phyloP scores from a whole-genome alignment of 2,888 invertebrate genomes.

The Escarpia spicata region DNA sequence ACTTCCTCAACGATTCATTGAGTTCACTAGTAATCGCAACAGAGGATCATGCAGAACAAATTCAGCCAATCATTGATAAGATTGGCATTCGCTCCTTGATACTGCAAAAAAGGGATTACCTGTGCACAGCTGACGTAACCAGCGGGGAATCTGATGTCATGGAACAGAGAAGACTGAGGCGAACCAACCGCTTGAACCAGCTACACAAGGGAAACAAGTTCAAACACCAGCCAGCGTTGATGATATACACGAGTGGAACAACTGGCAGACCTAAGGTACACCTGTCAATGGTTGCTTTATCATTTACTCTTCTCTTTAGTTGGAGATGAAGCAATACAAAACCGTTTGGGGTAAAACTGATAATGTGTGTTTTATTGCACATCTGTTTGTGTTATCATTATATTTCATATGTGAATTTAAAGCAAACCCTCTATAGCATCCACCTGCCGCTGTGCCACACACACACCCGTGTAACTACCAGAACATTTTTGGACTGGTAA shows the following conservation, averaged over 20 bases:
- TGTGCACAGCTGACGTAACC: background rate
- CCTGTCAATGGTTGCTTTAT: too few relatives aligned
- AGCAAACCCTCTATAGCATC: too few relatives aligned
- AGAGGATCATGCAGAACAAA: constrained; percentile 62
- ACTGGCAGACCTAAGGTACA: constrained; percentile 76
- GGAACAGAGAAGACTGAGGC: constrained; percentile 33
- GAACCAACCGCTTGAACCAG: constrained; percentile 50
- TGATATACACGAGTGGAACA: constrained; percentile 89
- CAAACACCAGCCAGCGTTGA: constrained; percentile 69
- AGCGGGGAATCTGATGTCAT: background rate
- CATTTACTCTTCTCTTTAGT: too few relatives aligned
- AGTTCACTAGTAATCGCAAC: constrained; percentile 75
- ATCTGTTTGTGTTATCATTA: too few relatives aligned
- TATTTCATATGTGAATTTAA: too few relatives aligned
- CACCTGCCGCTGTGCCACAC: too few relatives aligned
- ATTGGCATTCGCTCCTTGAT: constrained; percentile 29
- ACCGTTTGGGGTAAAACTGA: too few relatives aligned
- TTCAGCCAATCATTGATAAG: constrained; percentile 44
- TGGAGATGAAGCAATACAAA: too few relatives aligned
- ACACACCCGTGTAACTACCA: too few relatives aligned
- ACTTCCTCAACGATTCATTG: constrained; percentile 79
- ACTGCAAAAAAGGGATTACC: constrained; percentile 27
- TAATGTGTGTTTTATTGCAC: too few relatives aligned
- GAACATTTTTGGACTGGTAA: too few relatives aligned
- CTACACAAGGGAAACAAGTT: constrained; percentile 35